A percentile compares a stretch with the other conserved stretches of the same genome.
Conservation (phyloP, 2,113 vertebrate species). For the Rhynchomys soricoides region DNA sequence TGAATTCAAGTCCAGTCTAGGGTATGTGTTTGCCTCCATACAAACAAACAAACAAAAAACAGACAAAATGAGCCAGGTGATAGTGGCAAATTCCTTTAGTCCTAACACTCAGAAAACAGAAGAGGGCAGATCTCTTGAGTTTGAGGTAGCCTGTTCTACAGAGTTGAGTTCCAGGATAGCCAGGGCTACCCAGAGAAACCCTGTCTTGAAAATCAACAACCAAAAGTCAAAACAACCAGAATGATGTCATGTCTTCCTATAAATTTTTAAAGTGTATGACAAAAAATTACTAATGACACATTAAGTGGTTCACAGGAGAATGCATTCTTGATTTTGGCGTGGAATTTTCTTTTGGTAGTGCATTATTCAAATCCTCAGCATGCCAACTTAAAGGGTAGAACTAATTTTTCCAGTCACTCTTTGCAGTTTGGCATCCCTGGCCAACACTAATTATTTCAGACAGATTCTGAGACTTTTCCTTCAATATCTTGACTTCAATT, state of each 20-base stretch:
- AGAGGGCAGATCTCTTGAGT: not conserved
- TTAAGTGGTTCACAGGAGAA: slow-evolving; percentile 35
- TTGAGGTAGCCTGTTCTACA: not conserved
- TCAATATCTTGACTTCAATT: slow-evolving; percentile 53
- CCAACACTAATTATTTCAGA: slow-evolving; percentile 55
- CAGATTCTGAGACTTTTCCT: slow-evolving; percentile 69
- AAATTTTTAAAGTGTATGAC: slow-evolving; percentile 23
- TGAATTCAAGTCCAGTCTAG: not conserved
- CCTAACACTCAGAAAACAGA: not conserved
- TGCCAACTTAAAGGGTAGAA: slow-evolving; percentile 46
- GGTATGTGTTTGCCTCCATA: not conserved
- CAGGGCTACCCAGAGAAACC: not conserved
- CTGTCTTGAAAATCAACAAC: not conserved
- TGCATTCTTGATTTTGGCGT: not conserved
- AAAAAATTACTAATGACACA: not conserved
- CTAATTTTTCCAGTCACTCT: slow-evolving; percentile 46
- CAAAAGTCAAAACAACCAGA: not conserved
- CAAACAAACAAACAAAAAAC: not conserved
- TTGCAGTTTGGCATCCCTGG: slow-evolving; percentile 26
- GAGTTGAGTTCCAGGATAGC: not conserved
- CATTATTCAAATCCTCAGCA: slow-evolving; percentile 28
- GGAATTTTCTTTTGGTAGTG: not conserved
- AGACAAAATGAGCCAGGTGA: not conserved
- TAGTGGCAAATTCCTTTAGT: not conserved
- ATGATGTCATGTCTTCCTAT: not conserved